A percentile compares a stretch with the other conserved stretches of the same genome.
Conservation (phyloP, 2,888 invertebrate species). For the Kuschelorhynchus macadamiae region DNA sequence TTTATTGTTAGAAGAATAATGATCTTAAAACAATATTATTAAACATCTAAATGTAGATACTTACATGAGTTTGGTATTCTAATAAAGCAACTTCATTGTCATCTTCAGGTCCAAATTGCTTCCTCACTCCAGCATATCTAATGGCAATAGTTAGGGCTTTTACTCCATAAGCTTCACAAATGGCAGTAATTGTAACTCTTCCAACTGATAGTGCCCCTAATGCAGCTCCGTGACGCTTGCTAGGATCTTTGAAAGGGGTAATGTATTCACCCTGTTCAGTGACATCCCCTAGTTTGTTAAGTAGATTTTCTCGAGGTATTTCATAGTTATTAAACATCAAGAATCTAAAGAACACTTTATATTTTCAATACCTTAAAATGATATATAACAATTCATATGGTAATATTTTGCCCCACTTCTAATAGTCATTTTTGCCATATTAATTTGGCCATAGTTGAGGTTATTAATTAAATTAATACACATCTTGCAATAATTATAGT, state of each 20-base stretch:
- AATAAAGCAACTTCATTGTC: constrained; percentile 85
- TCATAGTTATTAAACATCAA: constrained; percentile 85
- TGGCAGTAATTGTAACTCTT: constrained; percentile 81
- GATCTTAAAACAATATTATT: background rate
- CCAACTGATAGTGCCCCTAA: constrained; percentile 88
- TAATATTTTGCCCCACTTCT: no score
- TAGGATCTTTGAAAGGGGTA: constrained; percentile 85
- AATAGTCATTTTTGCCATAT: no score
- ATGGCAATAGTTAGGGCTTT: constrained; percentile 87
- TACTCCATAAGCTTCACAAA: constrained; percentile 75
- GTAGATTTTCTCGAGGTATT: constrained; percentile 82
- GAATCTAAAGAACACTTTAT: constrained; percentile 72
- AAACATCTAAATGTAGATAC: no score
- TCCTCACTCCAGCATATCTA: constrained; percentile 88
- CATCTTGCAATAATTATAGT: no score
- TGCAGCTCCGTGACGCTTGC: constrained; percentile 87
- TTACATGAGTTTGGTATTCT: constrained; percentile 91
- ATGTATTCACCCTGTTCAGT: constrained; percentile 86
- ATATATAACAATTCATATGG: no score
- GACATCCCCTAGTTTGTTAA: constrained; percentile 91
- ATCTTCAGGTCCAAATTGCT: constrained; percentile 87
- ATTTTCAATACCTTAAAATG: no score
- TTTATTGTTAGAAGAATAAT: no score
- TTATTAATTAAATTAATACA: no score
- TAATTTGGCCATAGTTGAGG: no score